These are phyloP conservation scores for Coracopsis vasa DNA, from an alignment of 2,113 vertebrate species.

Conservation along the genomic window DNA sequence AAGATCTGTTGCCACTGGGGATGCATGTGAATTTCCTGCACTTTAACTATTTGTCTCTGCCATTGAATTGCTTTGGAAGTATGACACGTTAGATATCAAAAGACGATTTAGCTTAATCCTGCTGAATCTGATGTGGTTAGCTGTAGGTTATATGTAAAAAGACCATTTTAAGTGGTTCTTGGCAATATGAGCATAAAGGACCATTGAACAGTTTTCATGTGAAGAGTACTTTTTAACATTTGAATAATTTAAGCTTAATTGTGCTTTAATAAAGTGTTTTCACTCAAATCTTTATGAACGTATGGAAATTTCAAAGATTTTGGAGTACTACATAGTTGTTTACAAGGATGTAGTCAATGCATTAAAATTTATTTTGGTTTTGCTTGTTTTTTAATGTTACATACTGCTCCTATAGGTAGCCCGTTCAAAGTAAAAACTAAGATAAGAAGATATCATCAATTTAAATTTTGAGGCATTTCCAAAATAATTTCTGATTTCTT, in stretches of 20 bases:
- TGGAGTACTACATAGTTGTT: neutral
- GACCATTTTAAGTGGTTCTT: constrained; percentile 29
- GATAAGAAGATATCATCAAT: neutral
- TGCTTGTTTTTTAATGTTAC: neutral
- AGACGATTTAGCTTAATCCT: constrained; percentile 57
- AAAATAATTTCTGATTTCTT: neutral
- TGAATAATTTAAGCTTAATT: neutral
- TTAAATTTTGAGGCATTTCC: neutral
- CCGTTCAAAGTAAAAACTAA: neutral
- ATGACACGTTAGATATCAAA: constrained; percentile 49
- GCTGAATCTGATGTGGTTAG: constrained; percentile 51
- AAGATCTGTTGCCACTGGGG: constrained; percentile 58
- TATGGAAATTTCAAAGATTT: neutral
- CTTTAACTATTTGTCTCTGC: constrained; percentile 53
- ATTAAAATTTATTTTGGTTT: neutral
- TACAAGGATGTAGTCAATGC: neutral
- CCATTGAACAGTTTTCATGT: constrained; percentile 11
- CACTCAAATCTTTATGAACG: neutral
- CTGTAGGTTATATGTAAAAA: constrained; percentile 42
- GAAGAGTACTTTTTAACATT: neutral
- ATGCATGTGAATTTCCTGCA: constrained; percentile 68
- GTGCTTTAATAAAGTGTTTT: neutral
- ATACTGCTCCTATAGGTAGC: neutral
- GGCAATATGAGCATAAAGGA: constrained; percentile 32
- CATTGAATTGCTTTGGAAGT: constrained; percentile 41